These are phyloP conservation scores for Calliopsis andreniformis DNA, from an alignment of 1,140 invertebrate species.

Conservation along the genomic window DNA sequence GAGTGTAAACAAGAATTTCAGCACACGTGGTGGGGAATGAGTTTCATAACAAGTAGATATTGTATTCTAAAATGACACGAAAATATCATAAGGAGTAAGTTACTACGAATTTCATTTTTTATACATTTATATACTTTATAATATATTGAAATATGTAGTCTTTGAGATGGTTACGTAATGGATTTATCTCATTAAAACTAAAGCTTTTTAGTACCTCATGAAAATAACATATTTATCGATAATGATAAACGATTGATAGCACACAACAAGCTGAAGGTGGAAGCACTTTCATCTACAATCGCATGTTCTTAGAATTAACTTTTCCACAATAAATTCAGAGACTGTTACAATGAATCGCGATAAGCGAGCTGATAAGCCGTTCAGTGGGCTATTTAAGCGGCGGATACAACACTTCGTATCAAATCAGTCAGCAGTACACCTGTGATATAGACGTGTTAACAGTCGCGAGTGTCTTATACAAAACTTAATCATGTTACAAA, in stretches of 20 bases:
- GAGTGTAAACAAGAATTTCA: no score
- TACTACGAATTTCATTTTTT: no score
- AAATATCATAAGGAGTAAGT: no score
- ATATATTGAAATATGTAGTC: no score
- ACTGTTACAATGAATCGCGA: slow-evolving; percentile 24
- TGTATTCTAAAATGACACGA: no score
- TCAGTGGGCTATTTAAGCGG: slow-evolving; percentile 49
- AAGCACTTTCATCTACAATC: not conserved
- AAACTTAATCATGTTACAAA: slow-evolving; percentile 40
- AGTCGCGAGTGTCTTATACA: not conserved
- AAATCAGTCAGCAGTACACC: not conserved
- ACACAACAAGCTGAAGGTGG: no score
- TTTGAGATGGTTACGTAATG: no score
- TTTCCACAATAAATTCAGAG: slow-evolving; percentile 37
- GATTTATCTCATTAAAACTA: no score
- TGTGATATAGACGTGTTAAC: not conserved
- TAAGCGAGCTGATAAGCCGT: slow-evolving; percentile 57
- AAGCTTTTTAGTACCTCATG: not conserved
- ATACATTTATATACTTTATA: no score
- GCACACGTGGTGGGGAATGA: no score
- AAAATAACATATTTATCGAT: not conserved
- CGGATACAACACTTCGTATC: not conserved
- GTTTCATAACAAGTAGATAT: no score
- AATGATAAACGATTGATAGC: not conserved
- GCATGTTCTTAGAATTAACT: slow-evolving; percentile 43